A percentile compares a stretch with the other conserved stretches of the same genome.
Evolutionary conservation across 1,140 invertebrate genomes (phyloP).

Genomic region (Zaprionus tsacasi): DNA sequence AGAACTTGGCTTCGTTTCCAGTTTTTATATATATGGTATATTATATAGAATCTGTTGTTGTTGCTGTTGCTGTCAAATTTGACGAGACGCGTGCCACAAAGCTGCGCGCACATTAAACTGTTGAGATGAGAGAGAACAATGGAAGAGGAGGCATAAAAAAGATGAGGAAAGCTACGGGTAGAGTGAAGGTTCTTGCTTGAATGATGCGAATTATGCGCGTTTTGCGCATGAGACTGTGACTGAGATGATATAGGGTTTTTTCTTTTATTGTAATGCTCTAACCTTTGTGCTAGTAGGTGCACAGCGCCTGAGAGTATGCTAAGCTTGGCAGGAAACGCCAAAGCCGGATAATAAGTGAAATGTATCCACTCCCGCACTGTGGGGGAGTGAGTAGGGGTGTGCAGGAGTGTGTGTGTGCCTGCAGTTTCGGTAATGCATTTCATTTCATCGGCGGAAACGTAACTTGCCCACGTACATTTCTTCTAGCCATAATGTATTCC

Average conservation of each 20-base stretch:
- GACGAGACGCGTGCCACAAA: constrained; percentile 74
- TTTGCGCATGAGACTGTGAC: neutral
- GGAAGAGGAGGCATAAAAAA: constrained; percentile 23
- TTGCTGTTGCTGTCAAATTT: constrained; percentile 74
- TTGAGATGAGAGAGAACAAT: constrained; percentile 58
- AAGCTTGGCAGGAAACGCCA: constrained; percentile 61
- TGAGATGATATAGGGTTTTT: neutral
- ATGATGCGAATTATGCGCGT: constrained; percentile 70
- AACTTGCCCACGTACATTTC: constrained; percentile 61
- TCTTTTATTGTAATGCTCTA: constrained; percentile 15
- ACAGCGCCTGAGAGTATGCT: constrained; percentile 34
- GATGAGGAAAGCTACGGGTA: constrained; percentile 1
- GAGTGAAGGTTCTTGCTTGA: constrained; percentile 2
- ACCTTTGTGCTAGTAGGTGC: constrained; percentile 51
- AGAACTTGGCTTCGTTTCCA: constrained; percentile 51
- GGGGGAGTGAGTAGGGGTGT: constrained; percentile 50
- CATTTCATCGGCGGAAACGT: constrained; percentile 79
- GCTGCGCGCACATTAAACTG: constrained; percentile 61
- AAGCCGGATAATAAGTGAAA: constrained; percentile 76
- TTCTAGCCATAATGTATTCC: constrained; percentile 49
- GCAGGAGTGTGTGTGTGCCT: constrained; percentile 21
- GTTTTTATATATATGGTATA: neutral
- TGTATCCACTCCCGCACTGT: constrained; percentile 33
- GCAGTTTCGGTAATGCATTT: constrained; percentile 76
- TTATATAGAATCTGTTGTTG: constrained; percentile 20